phyloP scores from a whole-genome alignment of 2,113 vertebrate species.

The Indicator maculatus region DNA sequence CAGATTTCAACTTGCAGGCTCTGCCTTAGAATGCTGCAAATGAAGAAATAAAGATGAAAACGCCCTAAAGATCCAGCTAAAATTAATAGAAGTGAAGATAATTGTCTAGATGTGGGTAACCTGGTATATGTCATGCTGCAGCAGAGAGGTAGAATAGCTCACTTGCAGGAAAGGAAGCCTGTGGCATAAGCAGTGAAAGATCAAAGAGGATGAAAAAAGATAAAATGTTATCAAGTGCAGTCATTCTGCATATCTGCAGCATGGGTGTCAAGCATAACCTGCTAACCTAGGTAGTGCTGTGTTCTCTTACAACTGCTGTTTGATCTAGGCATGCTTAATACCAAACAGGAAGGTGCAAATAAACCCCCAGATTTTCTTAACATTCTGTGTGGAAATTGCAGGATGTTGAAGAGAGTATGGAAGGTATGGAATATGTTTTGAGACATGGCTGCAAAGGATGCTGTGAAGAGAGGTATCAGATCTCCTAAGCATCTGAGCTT shows the following conservation, averaged over 20 bases:
- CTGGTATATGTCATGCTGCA: background rate
- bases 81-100: constrained; percentile 34
- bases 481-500: background rate
- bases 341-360: background rate
- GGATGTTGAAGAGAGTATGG: background rate
- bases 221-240: background rate
- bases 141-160: background rate
- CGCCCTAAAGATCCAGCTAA: background rate
- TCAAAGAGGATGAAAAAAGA: background rate
- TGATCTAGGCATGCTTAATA: background rate
- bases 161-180: background rate
- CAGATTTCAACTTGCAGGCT: constrained; percentile 40
- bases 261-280: background rate
- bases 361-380: background rate
- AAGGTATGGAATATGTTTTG: background rate
- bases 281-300: background rate
- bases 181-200: background rate
- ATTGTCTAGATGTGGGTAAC: background rate
- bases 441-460: background rate
- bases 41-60: constrained; percentile 17
- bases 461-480: background rate
- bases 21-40: constrained; percentile 12
- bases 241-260: background rate
- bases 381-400: background rate
- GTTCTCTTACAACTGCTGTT: background rate